phyloP scores from a whole-genome alignment of 2,113 vertebrate genomes.

The Cheirogaleus medius region DNA sequence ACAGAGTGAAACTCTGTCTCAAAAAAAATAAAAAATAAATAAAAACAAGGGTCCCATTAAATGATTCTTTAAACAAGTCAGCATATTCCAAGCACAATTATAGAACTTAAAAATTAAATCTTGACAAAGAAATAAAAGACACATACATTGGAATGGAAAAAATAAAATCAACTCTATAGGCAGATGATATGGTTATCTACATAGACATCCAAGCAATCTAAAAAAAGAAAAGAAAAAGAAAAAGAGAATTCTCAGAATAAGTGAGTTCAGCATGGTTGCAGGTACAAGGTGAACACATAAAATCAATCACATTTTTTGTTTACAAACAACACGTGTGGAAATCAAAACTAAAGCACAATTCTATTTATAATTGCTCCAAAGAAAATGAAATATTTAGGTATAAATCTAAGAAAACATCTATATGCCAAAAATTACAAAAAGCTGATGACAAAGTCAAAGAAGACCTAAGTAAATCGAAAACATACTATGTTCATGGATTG shows the following conservation, averaged over 20 bases:
- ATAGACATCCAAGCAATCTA: not conserved
- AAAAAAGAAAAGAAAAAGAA: not conserved
- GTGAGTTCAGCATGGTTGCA: not conserved
- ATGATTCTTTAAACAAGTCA: constrained; percentile 26
- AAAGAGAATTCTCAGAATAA: not conserved
- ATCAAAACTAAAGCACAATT: not conserved
- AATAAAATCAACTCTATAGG: not conserved
- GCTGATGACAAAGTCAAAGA: not conserved
- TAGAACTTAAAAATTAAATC: constrained; percentile 19
- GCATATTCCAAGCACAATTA: not conserved
- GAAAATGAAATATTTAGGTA: constrained; percentile 17
- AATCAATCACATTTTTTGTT: not conserved
- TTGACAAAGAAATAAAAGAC: not conserved
- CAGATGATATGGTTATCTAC: not conserved
- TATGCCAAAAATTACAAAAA: constrained; percentile 21
- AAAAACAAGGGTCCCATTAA: not conserved
- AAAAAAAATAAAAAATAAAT: no score
- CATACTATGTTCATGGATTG: not conserved
- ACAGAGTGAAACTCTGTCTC: no score
- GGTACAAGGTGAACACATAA: not conserved
- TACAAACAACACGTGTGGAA: constrained; percentile 17
- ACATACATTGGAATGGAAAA: not conserved
- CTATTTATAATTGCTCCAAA: not conserved
- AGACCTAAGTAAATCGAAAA: not conserved
- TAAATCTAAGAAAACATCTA: not conserved